Evolutionary conservation across 2,888 invertebrate species (phyloP), one percentile per base, ranked within the genome.

Genomic region (Synanthedon vespiformis): DNA sequence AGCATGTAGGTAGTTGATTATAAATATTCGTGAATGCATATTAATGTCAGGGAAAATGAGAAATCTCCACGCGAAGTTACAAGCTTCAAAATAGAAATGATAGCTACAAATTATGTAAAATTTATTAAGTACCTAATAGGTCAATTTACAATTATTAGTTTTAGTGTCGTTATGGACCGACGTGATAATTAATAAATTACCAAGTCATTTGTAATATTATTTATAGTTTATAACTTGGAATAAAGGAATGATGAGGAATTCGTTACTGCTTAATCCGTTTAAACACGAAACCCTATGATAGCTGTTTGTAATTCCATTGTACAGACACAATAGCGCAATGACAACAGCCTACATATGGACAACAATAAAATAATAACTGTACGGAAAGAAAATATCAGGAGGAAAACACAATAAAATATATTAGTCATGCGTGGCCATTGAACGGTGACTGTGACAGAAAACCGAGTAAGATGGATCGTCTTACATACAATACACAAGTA

Each of bases 401-500:
- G 44, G 44, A 44, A 44, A 44, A 44, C 14, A 44, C 12, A 44
- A 51, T 51, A 47, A 51, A 51, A 27, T 51, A 44, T 44, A 54
- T 56, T 56, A 56, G 55, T 58, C 56, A 57, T 49, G 40, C 55
- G 53, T 55, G 54, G 50, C 55, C 54, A 55, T 50, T 55, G 52
- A 51, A 57, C 49, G 57, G 52, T 56, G 56, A 52, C 57, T 49
- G 52, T 51, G 52, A 48, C 53, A 52, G 53, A 56, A 56, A 55
- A 56, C 57, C 55, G 55, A 55, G 57, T 53, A 40, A 51, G 54
- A 52, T 51, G 54, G 52, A 57, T 61, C 54, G 50, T 34, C 22
- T 56, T 54, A 56, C 54, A 52, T 34, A 34, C 34, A 22, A 5
- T 22, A 22, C 22, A 50, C n/a, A 27, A 12, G 16, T 49, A 50